A percentile compares a stretch with the other conserved stretches of the same genome.
Evolutionary conservation across 2,888 invertebrate species (phyloP).

Genomic region (Caenorhabditis uteleia): DNA sequence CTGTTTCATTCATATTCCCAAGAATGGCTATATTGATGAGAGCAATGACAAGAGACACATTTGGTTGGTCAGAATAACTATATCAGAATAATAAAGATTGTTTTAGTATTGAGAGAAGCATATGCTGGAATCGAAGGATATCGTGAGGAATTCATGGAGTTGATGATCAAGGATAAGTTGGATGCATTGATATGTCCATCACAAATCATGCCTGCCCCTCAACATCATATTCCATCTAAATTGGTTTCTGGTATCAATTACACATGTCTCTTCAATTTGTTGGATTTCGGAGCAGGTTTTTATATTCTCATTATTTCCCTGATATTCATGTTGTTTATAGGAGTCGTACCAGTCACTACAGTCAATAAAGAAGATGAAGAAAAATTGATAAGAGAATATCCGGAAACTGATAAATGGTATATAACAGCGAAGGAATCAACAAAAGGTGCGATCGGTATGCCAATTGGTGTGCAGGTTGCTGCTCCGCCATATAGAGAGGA

Average conservation of each 20-base stretch:
- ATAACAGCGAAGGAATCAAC: constrained; percentile 44
- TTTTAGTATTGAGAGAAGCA: constrained; percentile 49
- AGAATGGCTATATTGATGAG: constrained; percentile 18
- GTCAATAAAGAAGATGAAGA: constrained; percentile 61
- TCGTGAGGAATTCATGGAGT: constrained; percentile 41
- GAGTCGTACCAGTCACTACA: constrained; percentile 68
- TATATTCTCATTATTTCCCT: no score
- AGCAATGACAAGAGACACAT: constrained; percentile 30
- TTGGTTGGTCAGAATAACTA: constrained; percentile 6
- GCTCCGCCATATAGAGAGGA: constrained; percentile 62
- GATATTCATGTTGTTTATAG: constrained; percentile 1
- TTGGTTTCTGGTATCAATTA: constrained; percentile 60
- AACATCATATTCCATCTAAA: constrained; percentile 52
- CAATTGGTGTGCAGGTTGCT: constrained; percentile 62
- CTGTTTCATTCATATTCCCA: constrained; percentile 16
- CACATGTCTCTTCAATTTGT: constrained; percentile 68
- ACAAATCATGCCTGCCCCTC: constrained; percentile 43
- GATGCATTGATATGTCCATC: constrained; percentile 57
- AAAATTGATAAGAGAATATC: constrained; percentile 49
- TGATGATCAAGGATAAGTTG: constrained; percentile 44
- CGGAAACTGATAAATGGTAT: constrained; percentile 54
- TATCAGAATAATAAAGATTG: neutral
- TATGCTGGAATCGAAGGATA: constrained; percentile 56
- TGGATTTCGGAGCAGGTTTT: constrained; percentile 70
- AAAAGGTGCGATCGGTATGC: constrained; percentile 55